These are phyloP conservation scores for Anolis apletophallus DNA, from an alignment of 2,797 vertebrate genomes.

Conservation along the genomic window DNA sequence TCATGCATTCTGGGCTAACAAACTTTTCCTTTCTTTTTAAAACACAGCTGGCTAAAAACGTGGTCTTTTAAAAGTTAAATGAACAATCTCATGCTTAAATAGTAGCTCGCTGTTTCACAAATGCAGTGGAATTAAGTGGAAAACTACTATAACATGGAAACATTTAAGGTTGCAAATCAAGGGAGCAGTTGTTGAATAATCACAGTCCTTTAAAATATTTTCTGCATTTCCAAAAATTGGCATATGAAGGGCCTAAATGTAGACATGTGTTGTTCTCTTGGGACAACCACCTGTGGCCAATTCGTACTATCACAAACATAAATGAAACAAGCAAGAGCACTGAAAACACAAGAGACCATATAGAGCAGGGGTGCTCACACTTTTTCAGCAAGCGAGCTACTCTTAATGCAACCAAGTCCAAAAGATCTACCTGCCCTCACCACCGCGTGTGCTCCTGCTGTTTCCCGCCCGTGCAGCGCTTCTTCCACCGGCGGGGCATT, in stretches of 20 bases:
- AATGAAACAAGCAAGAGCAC: not conserved
- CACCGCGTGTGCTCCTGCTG: too few relatives aligned
- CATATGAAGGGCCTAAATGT: not conserved
- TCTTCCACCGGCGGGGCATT: too few relatives aligned
- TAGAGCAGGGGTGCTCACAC: too few relatives aligned
- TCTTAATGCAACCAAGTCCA: too few relatives aligned
- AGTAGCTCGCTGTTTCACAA: not conserved
- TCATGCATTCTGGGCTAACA: too few relatives aligned
- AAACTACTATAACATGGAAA: not conserved
- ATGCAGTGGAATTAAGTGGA: not conserved
- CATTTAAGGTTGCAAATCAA: not conserved
- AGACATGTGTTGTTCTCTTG: not conserved
- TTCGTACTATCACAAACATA: not conserved
- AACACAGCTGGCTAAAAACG: not conserved
- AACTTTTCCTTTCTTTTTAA: not conserved
- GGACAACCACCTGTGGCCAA: not conserved
- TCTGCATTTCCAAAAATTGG: not conserved
- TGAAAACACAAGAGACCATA: not conserved
- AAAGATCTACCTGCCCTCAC: too few relatives aligned
- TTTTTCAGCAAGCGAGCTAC: too few relatives aligned
- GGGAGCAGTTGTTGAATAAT: too few relatives aligned
- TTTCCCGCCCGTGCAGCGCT: too few relatives aligned
- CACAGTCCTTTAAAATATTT: too few relatives aligned
- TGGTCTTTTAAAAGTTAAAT: not conserved
- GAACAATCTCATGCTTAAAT: not conserved